phyloP scores from a whole-genome alignment of 2,113 vertebrate species.

The Pampusana beccarii region DNA sequence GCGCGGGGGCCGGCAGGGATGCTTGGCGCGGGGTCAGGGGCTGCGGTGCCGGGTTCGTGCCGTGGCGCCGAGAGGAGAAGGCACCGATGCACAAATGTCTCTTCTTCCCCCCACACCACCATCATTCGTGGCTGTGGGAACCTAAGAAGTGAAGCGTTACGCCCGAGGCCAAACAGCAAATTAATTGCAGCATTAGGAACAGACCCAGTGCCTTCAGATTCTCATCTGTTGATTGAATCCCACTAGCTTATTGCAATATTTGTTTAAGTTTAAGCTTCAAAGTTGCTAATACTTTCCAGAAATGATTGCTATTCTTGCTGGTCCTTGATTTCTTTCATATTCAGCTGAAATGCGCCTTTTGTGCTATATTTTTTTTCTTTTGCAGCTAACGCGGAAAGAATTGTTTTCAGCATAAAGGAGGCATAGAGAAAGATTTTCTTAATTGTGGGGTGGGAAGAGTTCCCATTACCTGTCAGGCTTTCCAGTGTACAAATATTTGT shows the following conservation, averaged over 20 bases:
- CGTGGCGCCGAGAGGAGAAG: background rate
- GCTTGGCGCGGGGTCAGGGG: background rate
- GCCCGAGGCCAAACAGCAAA: background rate
- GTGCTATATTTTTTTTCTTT: conserved; percentile 10
- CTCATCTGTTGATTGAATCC: conserved; percentile 1
- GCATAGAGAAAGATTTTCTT: background rate
- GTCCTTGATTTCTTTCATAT: conserved; percentile 39
- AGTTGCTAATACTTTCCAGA: conserved; percentile 59
- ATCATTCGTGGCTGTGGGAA: background rate
- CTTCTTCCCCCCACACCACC: background rate
- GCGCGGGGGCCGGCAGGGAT: background rate
- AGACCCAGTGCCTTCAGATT: background rate
- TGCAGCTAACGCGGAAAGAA: conserved; percentile 6
- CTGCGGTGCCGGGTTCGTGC: background rate
- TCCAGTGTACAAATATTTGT: conserved; percentile 5
- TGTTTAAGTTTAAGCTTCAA: conserved; percentile 60
- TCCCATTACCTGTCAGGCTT: background rate
- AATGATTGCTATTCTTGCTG: conserved; percentile 27
- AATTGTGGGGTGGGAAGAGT: background rate
- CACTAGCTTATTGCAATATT: conserved; percentile 55
- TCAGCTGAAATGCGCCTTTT: conserved; percentile 35
- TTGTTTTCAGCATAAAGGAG: conserved; percentile 12
- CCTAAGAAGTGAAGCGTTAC: background rate
- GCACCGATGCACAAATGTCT: background rate
- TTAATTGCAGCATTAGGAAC: conserved; percentile 25